Evolutionary conservation across 2,888 invertebrate species (phyloP), one percentile per base, ranked within the genome.

Genomic region (Volucella bombylans): DNA sequence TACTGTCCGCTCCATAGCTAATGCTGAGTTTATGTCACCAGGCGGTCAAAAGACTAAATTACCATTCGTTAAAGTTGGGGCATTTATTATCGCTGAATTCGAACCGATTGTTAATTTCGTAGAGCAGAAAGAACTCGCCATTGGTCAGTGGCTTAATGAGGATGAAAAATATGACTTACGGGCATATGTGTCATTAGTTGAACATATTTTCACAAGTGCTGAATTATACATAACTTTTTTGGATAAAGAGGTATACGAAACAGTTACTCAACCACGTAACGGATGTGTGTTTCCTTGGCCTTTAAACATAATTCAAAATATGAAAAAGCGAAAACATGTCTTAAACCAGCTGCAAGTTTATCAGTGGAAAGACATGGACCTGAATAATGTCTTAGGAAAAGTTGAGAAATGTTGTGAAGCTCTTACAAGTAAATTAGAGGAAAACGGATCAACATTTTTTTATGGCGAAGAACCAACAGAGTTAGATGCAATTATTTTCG

Each of bases 21-120:
- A 99, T 93, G 98, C 99, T 0, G 98, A 99, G 90, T 96, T 96
- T 90, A 99, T 99, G 97, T 98, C 99, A 0, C 99, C 99, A 0
- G 96, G 97, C 6, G 97, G 97, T 0, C 94, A 90, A 2, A 90
- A 91, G 89, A 92, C 92, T 3, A 92, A 96, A 87, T 95, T 99
- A 0, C 99, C 99, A 0, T 97, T 99, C 89, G 95, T 99, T 74
- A 96, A 96, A 89, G 96, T 97, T 87, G 98, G 98, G 0, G 95
- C 96, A 0, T 97, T 97, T 89, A 94, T 98, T 1, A 94, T 97
- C 1, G 95, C 98, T 0, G 99, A 98, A 90, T 93, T 98, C 89
- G 97, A 98, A 89, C 96, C 96, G 0, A 98, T 99, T 74, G 96
- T 98, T 0, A 95, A 96, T 88, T 97, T 98, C 90, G 95, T 97